Conservation (phyloP, 2,888 invertebrate genomes). For the Eupithecia vulgata region DNA sequence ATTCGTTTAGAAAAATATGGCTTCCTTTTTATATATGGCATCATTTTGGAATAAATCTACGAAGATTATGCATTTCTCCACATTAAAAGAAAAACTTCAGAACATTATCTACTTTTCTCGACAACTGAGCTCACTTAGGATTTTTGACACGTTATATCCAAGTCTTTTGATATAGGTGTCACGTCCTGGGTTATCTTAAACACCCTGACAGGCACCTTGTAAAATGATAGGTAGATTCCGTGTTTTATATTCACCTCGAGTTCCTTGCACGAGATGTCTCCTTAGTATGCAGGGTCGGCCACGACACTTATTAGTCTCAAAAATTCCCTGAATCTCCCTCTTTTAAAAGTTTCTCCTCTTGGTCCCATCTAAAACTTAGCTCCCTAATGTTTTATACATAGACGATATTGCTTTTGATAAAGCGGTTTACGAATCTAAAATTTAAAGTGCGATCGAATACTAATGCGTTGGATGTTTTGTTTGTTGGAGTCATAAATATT, state of each 20-base stretch:
- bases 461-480: conserved; percentile 76
- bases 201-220: conserved; percentile 63
- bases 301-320: conserved; percentile 82
- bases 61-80: neutral
- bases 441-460: conserved; percentile 81
- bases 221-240: conserved; percentile 70
- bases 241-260: conserved; percentile 78
- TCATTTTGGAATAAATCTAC: neutral
- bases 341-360: conserved; percentile 66
- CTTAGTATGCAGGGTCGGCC: conserved; percentile 78
- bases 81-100: neutral
- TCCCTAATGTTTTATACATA: conserved; percentile 81
- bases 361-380: conserved; percentile 76
- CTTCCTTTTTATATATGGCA: neutral
- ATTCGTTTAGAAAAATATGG: neutral
- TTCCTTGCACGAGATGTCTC: conserved; percentile 73
- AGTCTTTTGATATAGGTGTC: conserved; percentile 64
- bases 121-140: conserved; percentile 49
- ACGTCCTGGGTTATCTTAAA: conserved; percentile 66
- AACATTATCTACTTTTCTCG: conserved; percentile 36
- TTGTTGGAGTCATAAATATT: conserved; percentile 77
- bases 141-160: conserved; percentile 58
- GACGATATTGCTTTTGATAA: conserved; percentile 82
- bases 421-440: conserved; percentile 82
- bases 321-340: conserved; percentile 74